phyloP scores from a whole-genome alignment of 1,140 invertebrate species.

The Philopotamus ludificatus region DNA sequence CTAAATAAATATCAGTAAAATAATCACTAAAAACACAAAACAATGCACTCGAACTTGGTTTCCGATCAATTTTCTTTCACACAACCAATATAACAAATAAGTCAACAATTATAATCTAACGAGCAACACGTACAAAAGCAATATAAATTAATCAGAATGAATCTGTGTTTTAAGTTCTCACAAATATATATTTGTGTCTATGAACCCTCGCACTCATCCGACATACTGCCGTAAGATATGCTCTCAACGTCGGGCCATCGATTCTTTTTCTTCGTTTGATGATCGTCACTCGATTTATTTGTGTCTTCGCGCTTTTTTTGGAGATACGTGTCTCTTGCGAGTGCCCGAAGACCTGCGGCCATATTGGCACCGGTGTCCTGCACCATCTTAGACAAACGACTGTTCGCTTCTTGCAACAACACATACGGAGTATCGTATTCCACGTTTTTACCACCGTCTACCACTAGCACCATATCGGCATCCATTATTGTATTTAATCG shows the following conservation, averaged over 20 bases:
- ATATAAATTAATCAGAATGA: too few species aligned
- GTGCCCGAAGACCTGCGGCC: not conserved
- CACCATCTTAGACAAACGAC: conserved; percentile 69
- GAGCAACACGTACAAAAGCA: too few species aligned
- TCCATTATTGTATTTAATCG: conserved; percentile 81
- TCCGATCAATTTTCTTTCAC: too few species aligned
- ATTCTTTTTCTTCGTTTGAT: not conserved
- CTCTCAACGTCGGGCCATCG: conserved; percentile 10
- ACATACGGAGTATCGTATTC: conserved; percentile 62
- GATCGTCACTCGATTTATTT: not conserved
- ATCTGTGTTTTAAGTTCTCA: too few species aligned
- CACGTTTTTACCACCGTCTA: conserved; percentile 63
- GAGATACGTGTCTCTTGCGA: conserved; percentile 31
- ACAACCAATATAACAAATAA: too few species aligned
- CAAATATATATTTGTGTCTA: too few species aligned
- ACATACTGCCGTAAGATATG: conserved; percentile 22
- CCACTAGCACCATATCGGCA: conserved; percentile 70
- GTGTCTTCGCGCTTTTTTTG: not conserved
- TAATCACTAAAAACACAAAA: too few species aligned
- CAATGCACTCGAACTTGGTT: too few species aligned
- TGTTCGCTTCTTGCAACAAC: conserved; percentile 60
- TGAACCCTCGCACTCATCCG: conserved; percentile 8
- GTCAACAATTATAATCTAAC: too few species aligned
- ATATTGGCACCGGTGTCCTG: conserved; percentile 59
- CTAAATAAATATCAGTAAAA: too few species aligned